These are phyloP conservation scores for Equus quagga DNA, from an alignment of 2,113 vertebrate species.

Conservation along the genomic window DNA sequence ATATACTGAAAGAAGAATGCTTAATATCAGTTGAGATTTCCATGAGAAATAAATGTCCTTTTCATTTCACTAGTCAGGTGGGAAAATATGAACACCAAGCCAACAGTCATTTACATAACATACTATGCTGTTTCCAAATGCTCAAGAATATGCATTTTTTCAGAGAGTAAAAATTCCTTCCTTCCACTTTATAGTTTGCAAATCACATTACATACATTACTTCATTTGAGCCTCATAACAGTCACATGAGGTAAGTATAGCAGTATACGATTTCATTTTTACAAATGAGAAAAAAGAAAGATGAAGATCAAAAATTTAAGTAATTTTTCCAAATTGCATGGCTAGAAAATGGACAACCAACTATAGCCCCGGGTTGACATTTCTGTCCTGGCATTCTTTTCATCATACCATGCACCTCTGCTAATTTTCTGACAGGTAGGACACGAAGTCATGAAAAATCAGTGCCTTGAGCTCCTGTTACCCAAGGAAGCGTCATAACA, in stretches of 20 bases:
- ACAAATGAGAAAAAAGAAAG: background rate
- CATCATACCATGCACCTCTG: background rate
- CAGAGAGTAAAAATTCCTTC: background rate
- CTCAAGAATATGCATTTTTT: constrained; percentile 1
- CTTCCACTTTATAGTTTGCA: constrained; percentile 16
- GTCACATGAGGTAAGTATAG: background rate
- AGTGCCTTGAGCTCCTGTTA: background rate
- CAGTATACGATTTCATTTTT: background rate
- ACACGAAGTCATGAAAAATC: constrained; percentile 28
- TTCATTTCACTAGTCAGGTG: constrained; percentile 53
- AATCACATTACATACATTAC: background rate
- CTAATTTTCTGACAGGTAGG: background rate
- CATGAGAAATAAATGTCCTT: constrained; percentile 60
- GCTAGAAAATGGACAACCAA: background rate
- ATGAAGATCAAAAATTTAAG: background rate
- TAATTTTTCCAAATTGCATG: background rate
- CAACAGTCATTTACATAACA: constrained; percentile 43
- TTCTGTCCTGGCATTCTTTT: background rate
- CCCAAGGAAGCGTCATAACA: background rate
- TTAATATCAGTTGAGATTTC: constrained; percentile 54
- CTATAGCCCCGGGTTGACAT: background rate
- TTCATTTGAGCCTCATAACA: background rate
- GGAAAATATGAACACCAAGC: constrained; percentile 53
- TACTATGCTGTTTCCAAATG: background rate
- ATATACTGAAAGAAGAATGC: constrained; percentile 36